These are phyloP conservation scores for Griposia aprilina DNA, from an alignment of 2,888 invertebrate species.

Conservation along the genomic window DNA sequence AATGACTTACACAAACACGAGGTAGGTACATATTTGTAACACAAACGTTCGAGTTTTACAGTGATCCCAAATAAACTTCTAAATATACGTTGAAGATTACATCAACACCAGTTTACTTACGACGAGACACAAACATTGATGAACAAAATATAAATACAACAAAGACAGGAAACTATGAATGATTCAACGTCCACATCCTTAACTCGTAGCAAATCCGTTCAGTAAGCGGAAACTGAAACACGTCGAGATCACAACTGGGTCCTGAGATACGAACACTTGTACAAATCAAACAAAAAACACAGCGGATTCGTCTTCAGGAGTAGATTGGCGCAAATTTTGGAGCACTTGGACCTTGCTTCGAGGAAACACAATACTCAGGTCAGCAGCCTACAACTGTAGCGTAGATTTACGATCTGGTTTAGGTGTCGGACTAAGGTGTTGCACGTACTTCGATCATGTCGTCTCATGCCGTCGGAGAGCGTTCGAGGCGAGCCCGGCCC, in stretches of 20 bases:
- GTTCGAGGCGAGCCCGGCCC: slow-evolving; percentile 83
- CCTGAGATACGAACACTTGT: slow-evolving; percentile 56
- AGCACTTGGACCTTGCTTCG: slow-evolving; percentile 52
- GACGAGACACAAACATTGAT: slow-evolving; percentile 61
- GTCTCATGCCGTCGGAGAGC: slow-evolving; percentile 86
- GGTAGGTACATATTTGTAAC: slow-evolving; percentile 41
- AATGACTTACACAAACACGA: slow-evolving; percentile 65
- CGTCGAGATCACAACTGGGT: slow-evolving; percentile 57
- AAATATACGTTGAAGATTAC: slow-evolving; percentile 61
- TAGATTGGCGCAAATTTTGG: slow-evolving; percentile 53
- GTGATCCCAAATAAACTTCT: slow-evolving; percentile 58
- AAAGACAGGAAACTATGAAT: slow-evolving; percentile 80
- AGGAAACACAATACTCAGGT: slow-evolving; percentile 70
- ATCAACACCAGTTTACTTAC: slow-evolving; percentile 57
- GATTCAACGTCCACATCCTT: slow-evolving; percentile 79
- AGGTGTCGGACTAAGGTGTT: slow-evolving; percentile 73
- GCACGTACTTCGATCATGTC: slow-evolving; percentile 83
- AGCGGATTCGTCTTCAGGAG: slow-evolving; percentile 53
- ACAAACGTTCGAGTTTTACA: slow-evolving; percentile 45
- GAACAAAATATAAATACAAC: slow-evolving; percentile 72
- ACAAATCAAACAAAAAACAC: slow-evolving; percentile 62
- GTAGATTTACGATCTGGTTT: slow-evolving; percentile 78
- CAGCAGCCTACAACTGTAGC: slow-evolving; percentile 70
- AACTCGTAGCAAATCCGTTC: slow-evolving; percentile 75
- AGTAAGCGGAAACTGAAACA: slow-evolving; percentile 73